phyloP scores from a whole-genome alignment of 2,888 invertebrate species.

The Microchrysa polita region DNA sequence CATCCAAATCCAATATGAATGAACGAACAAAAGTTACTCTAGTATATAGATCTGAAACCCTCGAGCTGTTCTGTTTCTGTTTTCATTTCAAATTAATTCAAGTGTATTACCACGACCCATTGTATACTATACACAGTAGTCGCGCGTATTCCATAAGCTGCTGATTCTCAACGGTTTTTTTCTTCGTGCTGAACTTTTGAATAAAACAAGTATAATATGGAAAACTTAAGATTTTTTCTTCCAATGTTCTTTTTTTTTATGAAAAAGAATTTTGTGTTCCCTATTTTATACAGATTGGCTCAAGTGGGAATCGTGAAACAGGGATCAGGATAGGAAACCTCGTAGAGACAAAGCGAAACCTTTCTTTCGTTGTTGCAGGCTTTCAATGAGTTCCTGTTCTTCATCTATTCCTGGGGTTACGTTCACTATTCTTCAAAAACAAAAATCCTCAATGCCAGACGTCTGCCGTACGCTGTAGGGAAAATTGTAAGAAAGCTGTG shows the following conservation, averaged over 20 bases:
- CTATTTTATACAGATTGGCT: neutral
- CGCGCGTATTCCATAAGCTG: no score
- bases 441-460: neutral
- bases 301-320: neutral
- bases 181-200: constrained; percentile 18
- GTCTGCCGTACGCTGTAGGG: neutral
- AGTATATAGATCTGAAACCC: no score
- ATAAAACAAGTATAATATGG: constrained; percentile 31
- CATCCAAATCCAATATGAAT: no score
- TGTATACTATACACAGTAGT: neutral
- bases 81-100: constrained; percentile 39
- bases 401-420: constrained; percentile 7
- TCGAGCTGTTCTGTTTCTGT: neutral
- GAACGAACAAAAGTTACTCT: no score
- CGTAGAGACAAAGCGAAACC: neutral
- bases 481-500: constrained; percentile 25
- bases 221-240: constrained; percentile 26
- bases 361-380: constrained; percentile 20
- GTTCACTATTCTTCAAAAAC: neutral
- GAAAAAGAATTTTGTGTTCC: constrained; percentile 6
- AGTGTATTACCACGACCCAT: constrained; percentile 14
- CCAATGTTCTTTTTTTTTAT: constrained; percentile 5
- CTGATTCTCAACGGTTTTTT: constrained; percentile 2
- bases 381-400: neutral
- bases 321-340: neutral